phyloP scores from a whole-genome alignment of 2,113 vertebrate species.

The Electrona antarctica region DNA sequence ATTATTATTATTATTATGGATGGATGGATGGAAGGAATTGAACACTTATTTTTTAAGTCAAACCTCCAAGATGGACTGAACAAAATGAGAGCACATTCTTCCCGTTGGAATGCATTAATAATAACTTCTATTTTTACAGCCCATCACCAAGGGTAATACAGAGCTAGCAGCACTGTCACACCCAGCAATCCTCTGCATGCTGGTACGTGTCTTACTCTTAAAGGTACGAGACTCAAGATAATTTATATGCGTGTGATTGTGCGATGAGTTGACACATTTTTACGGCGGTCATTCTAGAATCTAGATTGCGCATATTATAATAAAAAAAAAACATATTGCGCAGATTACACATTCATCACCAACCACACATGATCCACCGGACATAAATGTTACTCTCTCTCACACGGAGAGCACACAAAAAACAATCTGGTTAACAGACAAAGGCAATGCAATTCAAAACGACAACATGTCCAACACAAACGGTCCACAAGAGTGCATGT shows the following conservation, averaged over 20 bases:
- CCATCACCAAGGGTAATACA: constrained; percentile 20
- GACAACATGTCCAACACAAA: constrained; percentile 21
- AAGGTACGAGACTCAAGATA: too few relatives aligned
- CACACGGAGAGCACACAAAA: constrained; percentile 9
- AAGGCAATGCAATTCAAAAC: constrained; percentile 15
- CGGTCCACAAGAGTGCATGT: constrained; percentile 52
- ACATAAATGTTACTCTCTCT: constrained; percentile 25
- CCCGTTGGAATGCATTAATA: background rate
- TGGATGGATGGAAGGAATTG: constrained; percentile 42
- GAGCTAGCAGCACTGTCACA: background rate
- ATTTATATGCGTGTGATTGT: too few relatives aligned
- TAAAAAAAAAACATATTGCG: too few relatives aligned
- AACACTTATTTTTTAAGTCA: background rate
- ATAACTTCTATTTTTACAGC: constrained; percentile 1
- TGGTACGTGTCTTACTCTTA: constrained; percentile 7
- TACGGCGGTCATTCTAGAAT: too few relatives aligned
- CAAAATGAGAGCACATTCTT: background rate
- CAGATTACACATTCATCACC: constrained; percentile 13
- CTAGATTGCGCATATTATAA: too few relatives aligned
- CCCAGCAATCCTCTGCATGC: constrained; percentile 23
- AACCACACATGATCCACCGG: constrained; percentile 30
- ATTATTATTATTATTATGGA: constrained; percentile 26
- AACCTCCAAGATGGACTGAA: constrained; percentile 1
- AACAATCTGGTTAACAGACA: constrained; percentile 48
- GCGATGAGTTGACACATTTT: too few relatives aligned